A percentile compares a stretch with the other conserved stretches of the same genome.
Evolutionary conservation across 2,113 vertebrate genomes (phyloP).

Genomic region (Amazona vittata): DNA sequence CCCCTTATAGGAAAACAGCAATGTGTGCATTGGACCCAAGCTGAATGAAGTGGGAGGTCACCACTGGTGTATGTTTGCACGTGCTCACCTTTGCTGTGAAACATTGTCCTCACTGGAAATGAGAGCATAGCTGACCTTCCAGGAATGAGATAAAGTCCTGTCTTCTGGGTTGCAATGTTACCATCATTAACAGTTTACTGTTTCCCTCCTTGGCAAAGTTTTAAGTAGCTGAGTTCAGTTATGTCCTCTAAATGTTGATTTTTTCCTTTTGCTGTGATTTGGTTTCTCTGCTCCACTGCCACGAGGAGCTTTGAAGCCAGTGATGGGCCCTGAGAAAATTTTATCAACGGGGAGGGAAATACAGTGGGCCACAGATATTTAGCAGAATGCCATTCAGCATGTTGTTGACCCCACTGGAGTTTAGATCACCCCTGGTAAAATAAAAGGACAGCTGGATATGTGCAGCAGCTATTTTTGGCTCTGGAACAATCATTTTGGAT

Average conservation of each 20-base stretch:
- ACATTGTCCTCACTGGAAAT: background rate
- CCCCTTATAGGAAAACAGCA: background rate
- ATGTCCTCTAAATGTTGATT: background rate
- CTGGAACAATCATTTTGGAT: conserved; percentile 22
- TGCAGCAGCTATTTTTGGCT: conserved; percentile 13
- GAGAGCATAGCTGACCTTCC: background rate
- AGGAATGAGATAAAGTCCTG: background rate
- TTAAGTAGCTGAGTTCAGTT: background rate
- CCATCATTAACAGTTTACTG: background rate
- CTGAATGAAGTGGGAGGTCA: background rate
- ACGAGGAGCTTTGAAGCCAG: background rate
- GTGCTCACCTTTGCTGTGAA: background rate
- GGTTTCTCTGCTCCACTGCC: background rate
- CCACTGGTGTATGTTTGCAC: background rate
- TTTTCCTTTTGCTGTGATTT: background rate
- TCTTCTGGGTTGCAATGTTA: background rate
- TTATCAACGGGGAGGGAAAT: background rate
- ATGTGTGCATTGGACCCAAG: background rate
- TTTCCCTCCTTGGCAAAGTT: background rate
- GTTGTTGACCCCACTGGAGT: background rate
- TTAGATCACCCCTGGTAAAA: background rate
- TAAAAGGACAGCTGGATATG: conserved; percentile 24
- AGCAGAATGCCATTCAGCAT: background rate
- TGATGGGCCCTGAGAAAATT: background rate
- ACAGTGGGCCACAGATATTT: background rate